Evolutionary conservation across 1,140 invertebrate genomes (phyloP), one percentile per base, ranked within the genome.

Genomic region (Drosophila repletoides): DNA sequence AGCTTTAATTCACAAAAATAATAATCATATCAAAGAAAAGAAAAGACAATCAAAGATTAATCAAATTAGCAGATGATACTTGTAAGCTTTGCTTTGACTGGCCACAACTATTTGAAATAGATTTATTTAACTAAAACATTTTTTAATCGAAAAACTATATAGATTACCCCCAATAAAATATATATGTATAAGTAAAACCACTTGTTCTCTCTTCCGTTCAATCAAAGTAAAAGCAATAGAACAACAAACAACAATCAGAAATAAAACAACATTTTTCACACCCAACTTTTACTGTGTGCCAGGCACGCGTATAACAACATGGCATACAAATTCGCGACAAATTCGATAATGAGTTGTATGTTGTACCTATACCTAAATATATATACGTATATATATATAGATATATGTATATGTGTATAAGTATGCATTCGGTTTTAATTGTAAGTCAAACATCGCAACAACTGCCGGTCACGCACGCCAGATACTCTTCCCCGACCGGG

Each of bases 401-500:
- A 19, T 24, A 10, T 12, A 34, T 52, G 5, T 41, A 9, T 51
- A 6, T 24, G 1, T 34, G 15, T 24, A 14, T 34, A 48, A 14
- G 33, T 17, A 52, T 55, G 49, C 51, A 60, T 72, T 60, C 64
- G 79, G 29, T 67, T 72, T 86, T 76, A 86, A 86, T 86, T 86
- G 81, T 79, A 76, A 86, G 80, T 86, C 80, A 86, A 86, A 86
- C 81, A 76, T 66, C 72, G 75, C 72, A 61, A 66, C 80, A 70
- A 86, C 64, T 72, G 55, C 72, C 75, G 80, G 80, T 86, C 81
- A 86, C 81, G 80, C 81, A 70, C 38, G 15, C 31, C 48, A 19
- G 24, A 26, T 19, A 17, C 2, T 28, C 45, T 36, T 19, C 17
- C 17, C 34, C 24, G 9, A 28, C 26, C 14, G 21, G 26, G 12